Base-by-base conservation (phyloP, 2,888 invertebrate genomes). In the Gortyna flavago region DNA sequence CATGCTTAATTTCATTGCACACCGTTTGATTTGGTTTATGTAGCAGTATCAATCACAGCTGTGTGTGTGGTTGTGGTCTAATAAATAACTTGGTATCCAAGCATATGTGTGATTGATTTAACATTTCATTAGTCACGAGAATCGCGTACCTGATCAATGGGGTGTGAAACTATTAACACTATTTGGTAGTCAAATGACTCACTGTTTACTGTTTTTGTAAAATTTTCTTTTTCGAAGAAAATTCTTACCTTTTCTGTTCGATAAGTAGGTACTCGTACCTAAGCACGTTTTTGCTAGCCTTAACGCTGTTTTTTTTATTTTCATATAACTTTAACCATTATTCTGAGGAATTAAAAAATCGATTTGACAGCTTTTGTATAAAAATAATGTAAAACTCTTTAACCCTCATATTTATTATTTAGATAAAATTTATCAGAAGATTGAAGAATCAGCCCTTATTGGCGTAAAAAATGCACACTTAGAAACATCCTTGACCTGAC, bases 1-100 rank as follows among this genome's bases (percentile, higher is more conserved):
- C 77, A 73, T 61, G 72, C 64, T 80, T 80, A 86, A 86, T 86
- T 87, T 76, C 71, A 87, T 86, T 81, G 79, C 81, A 79, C 75
- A 76, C 75, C 67, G 69, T 87, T 81, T 81, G 72, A 77, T 82
- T 82, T 77, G 70, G 68, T 84, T 69, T 67, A 81, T 83, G 75
- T 44, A 65, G 38, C 44, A 21, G 32, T 73, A 86, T 85, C 76
- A 64, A 80, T 85, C 79, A 85, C 68, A 62, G 38, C 44, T 18
- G 41, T 65, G 67, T 18, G 41, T 65, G 67, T 1, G 78, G 74
- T 68, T 65, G 59, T 74, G 75, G 79, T 57, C 61, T 81, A 75
- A 83, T 87, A 79, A 81, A 83, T 87, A 79, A 83, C 80, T 66
- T 38, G 11, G 48, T 61, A 72, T 35, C 51, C 51, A 67, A 80